Conservation (phyloP, 2,797 vertebrate genomes). For the Micropoecilia bifurca region DNA sequence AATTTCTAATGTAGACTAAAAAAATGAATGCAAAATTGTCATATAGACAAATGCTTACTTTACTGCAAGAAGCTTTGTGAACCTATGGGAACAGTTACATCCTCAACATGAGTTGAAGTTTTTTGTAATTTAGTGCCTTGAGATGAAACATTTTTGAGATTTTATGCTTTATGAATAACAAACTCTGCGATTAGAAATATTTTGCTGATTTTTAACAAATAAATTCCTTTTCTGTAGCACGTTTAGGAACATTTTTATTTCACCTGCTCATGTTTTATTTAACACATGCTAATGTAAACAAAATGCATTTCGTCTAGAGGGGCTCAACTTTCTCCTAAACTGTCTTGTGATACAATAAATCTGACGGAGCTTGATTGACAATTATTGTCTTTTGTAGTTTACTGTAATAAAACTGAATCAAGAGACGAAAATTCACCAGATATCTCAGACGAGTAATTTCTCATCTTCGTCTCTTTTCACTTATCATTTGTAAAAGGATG, state of each 20-base stretch:
- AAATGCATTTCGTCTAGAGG: not conserved
- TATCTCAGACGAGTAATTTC: not conserved
- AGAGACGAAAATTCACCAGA: not conserved
- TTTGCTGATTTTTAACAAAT: not conserved
- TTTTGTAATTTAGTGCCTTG: not conserved
- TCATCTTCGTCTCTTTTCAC: too few relatives aligned
- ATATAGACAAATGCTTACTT: not conserved
- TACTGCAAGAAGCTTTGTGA: not conserved
- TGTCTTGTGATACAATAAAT: not conserved
- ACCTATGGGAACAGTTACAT: not conserved
- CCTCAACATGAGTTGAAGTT: not conserved
- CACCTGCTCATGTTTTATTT: not conserved
- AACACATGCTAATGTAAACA: not conserved
- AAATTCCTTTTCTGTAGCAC: not conserved
- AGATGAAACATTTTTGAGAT: not conserved
- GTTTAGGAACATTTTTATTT: not conserved
- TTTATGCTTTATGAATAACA: not conserved
- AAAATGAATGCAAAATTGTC: not conserved
- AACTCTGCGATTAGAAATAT: not conserved
- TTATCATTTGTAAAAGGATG: too few relatives aligned
- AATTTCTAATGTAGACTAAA: not conserved
- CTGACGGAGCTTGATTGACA: not conserved
- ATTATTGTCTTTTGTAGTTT: not conserved
- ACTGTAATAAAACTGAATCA: not conserved
- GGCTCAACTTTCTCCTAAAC: not conserved